Conservation (phyloP, 2,113 vertebrate species). For the Empidonax alnorum region DNA sequence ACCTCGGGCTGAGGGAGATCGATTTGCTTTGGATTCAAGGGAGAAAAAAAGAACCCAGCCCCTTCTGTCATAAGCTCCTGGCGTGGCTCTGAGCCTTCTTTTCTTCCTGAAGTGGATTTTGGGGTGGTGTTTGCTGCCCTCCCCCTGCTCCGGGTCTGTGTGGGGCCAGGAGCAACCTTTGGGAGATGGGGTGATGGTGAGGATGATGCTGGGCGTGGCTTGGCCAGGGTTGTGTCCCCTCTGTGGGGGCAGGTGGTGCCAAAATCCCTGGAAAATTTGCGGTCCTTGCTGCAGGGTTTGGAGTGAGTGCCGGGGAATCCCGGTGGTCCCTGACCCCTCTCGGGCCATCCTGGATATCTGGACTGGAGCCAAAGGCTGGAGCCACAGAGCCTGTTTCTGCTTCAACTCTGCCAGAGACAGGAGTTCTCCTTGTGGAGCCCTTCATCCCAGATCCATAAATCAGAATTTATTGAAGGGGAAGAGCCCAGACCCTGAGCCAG, state of each 20-base stretch:
- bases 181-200: neutral
- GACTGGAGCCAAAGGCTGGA: neutral
- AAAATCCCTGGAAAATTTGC: fast-evolving
- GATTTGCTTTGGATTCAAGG: neutral
- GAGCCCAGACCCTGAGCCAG: neutral
- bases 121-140: neutral
- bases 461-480: neutral
- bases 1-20: neutral
- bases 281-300: neutral
- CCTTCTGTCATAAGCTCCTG: fast-evolving
- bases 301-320: fast-evolving
- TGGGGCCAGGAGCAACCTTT: fast-evolving
- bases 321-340: fast-evolving
- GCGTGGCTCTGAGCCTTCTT: fast-evolving
- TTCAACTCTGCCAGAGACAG: neutral
- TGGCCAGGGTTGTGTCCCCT: neutral
- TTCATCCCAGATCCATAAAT: neutral
- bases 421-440: neutral
- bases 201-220: neutral
- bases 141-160: neutral
- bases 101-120: neutral
- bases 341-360: neutral
- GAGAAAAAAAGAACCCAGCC: neutral
- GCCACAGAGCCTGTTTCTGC: neutral
- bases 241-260: neutral